These are phyloP conservation scores for Tragelaphus strepsiceros DNA, from an alignment of 2,113 vertebrate species.

Conservation along the genomic window DNA sequence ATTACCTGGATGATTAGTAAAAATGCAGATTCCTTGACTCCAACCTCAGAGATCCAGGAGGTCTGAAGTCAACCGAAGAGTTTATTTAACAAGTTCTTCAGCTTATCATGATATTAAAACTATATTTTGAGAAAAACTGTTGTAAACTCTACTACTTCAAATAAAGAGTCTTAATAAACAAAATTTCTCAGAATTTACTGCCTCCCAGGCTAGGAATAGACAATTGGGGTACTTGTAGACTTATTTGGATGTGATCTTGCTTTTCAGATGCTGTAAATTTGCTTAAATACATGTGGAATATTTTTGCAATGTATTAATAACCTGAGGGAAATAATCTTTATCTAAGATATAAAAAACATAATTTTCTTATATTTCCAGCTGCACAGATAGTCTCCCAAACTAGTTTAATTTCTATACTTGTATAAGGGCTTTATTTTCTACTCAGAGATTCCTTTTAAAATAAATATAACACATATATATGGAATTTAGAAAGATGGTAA, in stretches of 20 bases:
- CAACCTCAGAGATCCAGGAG: neutral
- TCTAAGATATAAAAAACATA: neutral
- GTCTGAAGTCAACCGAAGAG: neutral
- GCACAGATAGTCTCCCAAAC: neutral
- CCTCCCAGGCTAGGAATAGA: neutral
- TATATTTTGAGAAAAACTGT: constrained; percentile 7
- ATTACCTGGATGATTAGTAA: neutral
- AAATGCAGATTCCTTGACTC: neutral
- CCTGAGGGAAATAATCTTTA: neutral
- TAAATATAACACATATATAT: neutral
- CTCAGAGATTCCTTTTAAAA: neutral
- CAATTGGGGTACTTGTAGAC: neutral
- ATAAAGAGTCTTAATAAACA: neutral
- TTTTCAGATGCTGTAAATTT: neutral
- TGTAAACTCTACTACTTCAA: neutral
- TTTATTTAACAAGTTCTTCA: neutral
- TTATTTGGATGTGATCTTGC: constrained; percentile 29
- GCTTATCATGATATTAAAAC: neutral
- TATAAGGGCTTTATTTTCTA: neutral
- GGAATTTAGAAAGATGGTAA: no score
- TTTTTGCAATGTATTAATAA: neutral
- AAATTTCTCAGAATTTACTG: neutral
- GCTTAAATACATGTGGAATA: neutral
- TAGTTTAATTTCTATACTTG: neutral
- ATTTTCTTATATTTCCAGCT: neutral